These are phyloP conservation scores for Catostomus latipinnis DNA, from an alignment of 2,797 vertebrate species.

Conservation along the genomic window DNA sequence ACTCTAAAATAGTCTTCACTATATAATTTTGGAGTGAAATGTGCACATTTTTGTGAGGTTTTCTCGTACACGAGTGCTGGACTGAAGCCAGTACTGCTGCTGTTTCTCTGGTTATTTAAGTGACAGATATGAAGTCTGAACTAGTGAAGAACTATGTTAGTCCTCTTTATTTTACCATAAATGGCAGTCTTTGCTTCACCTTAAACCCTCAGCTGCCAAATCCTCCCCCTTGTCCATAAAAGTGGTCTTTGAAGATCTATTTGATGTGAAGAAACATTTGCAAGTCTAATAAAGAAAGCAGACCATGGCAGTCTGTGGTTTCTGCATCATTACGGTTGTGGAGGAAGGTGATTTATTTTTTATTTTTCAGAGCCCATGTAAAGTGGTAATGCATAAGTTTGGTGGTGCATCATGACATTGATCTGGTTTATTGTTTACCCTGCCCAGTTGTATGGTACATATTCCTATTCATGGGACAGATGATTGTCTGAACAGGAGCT, in stretches of 20 bases:
- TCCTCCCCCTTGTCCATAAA: constrained; percentile 3
- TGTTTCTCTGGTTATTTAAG: not conserved
- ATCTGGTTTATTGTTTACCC: constrained; percentile 34
- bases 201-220: constrained; percentile 7
- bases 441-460: not conserved
- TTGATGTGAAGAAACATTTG: constrained; percentile 2
- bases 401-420: constrained; percentile 23
- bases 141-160: constrained; percentile 11
- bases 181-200: constrained; percentile 29
- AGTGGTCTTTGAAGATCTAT: not conserved
- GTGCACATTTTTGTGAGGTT: not conserved
- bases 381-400: not conserved
- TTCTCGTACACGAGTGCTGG: not conserved
- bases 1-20: no score
- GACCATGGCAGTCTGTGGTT: not conserved
- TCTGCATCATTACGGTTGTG: not conserved
- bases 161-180: constrained; percentile 32
- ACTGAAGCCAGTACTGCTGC: not conserved
- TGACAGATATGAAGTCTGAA: constrained; percentile 12
- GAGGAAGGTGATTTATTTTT: no score
- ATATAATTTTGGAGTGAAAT: no score
- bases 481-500: not conserved
- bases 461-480: constrained; percentile 7
- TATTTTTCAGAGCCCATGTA: not conserved
- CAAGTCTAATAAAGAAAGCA: constrained; percentile 12